These are phyloP conservation scores for Microctenopoma stevenorrisi DNA, from an alignment of 2,797 vertebrate genomes.

Conservation along the genomic window DNA sequence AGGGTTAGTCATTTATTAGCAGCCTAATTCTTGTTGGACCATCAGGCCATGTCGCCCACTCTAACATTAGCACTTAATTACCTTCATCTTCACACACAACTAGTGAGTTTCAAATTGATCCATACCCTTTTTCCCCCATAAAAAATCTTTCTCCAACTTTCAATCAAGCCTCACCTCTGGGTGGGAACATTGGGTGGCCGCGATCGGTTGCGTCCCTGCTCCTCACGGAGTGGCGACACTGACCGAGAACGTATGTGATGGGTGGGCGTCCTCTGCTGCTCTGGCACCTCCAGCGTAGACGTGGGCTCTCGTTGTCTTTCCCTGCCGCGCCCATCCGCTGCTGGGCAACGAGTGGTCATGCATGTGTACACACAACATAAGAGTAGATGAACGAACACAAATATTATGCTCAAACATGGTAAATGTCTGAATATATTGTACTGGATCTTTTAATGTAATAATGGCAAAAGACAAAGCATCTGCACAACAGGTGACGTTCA, in stretches of 20 bases:
- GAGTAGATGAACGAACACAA: background rate
- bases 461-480: background rate
- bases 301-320: conserved; percentile 79
- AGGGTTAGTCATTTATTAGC: conserved; percentile 1
- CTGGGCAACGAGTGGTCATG: conserved; percentile 19
- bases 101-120: background rate
- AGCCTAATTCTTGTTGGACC: conserved; percentile 1
- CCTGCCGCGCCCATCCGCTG: conserved; percentile 87
- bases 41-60: background rate
- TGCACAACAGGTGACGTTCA: no score
- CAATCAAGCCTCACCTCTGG: conserved; percentile 88
- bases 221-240: conserved; percentile 95
- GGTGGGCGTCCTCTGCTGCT: conserved; percentile 88
- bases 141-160: no score
- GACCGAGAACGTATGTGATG: conserved; percentile 95
- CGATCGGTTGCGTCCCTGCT: conserved; percentile 92
- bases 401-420: background rate
- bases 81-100: background rate
- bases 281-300: conserved; percentile 94
- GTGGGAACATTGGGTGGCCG: conserved; percentile 93
- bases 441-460: no score
- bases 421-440: background rate
- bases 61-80: background rate
- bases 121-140: background rate
- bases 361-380: conserved; percentile 13